Percentiles rank a stretch among this genome's conserved stretches.
These are phyloP conservation scores for Zhengitettix transpicula DNA, from an alignment of 2,888 invertebrate genomes.

Conservation along the genomic window DNA sequence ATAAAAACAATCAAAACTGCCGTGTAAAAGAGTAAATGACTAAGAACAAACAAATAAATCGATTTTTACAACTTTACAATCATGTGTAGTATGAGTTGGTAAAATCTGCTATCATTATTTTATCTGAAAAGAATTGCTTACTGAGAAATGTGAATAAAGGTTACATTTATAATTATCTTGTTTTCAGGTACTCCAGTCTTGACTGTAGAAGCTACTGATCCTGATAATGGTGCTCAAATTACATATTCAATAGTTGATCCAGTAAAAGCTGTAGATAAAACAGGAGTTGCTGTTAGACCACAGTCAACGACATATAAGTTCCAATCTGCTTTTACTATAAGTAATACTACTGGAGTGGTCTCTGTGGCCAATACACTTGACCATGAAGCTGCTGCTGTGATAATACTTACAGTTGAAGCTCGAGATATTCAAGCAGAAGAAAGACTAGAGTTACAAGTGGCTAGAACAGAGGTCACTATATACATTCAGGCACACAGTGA, in stretches of 20 bases:
- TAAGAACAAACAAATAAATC: no score
- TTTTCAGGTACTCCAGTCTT: constrained; percentile 36
- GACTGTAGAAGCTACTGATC: constrained; percentile 49
- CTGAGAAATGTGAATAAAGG: no score
- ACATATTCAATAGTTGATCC: constrained; percentile 51
- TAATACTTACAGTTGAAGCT: constrained; percentile 55
- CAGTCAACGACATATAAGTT: constrained; percentile 38
- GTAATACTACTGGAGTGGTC: constrained; percentile 50
- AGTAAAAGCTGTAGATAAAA: constrained; percentile 53
- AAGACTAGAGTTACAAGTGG: constrained; percentile 35
- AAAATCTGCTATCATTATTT: no score
- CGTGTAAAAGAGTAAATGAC: no score
- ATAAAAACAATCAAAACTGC: no score
- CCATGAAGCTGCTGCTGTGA: constrained; percentile 55
- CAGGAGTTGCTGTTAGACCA: constrained; percentile 48
- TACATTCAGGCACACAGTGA: constrained; percentile 64
- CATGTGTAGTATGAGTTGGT: no score
- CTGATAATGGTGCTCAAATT: constrained; percentile 49
- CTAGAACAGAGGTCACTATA: constrained; percentile 50
- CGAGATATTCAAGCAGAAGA: constrained; percentile 48
- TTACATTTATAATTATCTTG: background rate
- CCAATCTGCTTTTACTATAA: constrained; percentile 49
- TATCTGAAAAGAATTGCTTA: no score
- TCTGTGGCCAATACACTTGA: constrained; percentile 47
- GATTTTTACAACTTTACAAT: no score